Evolutionary conservation across 2,888 invertebrate species (phyloP).

Genomic region (Nebria brevicollis): DNA sequence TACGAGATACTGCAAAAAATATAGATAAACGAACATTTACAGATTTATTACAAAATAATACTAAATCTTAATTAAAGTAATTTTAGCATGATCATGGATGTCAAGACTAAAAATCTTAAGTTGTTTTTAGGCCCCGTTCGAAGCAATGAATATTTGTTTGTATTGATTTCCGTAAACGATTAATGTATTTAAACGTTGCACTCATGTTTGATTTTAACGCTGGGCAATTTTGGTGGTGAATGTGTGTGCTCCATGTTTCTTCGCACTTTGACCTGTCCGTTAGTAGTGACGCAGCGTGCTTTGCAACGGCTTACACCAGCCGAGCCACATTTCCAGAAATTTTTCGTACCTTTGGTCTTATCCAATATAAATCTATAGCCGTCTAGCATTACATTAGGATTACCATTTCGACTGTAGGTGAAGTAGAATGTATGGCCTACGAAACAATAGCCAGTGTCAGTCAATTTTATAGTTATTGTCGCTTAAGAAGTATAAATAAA

Average conservation of each 20-base stretch:
- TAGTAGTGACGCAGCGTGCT: background rate
- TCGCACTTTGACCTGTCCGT: background rate
- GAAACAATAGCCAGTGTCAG: background rate
- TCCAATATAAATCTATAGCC: conserved; percentile 48
- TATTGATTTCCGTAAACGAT: too few species aligned
- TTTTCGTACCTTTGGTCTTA: conserved; percentile 51
- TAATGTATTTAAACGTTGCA: too few species aligned
- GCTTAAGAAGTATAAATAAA: background rate
- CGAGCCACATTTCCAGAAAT: conserved; percentile 54
- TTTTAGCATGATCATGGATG: too few species aligned
- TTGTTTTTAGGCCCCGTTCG: too few species aligned
- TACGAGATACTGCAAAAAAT: too few species aligned
- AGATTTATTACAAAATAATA: too few species aligned
- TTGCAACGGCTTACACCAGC: background rate
- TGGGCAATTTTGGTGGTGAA: background rate
- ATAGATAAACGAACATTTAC: too few species aligned
- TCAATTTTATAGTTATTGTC: too few species aligned
- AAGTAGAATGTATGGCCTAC: conserved; percentile 30
- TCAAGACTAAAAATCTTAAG: too few species aligned
- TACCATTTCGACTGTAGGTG: conserved; percentile 42
- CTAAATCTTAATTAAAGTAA: too few species aligned
- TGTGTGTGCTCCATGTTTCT: background rate
- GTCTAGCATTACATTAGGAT: conserved; percentile 39
- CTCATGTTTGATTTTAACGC: too few species aligned
- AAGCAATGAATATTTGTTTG: too few species aligned